Evolutionary conservation across 2,888 invertebrate species (phyloP), one percentile per base, ranked within the genome.

Genomic region (Charanyca ferruginea): DNA sequence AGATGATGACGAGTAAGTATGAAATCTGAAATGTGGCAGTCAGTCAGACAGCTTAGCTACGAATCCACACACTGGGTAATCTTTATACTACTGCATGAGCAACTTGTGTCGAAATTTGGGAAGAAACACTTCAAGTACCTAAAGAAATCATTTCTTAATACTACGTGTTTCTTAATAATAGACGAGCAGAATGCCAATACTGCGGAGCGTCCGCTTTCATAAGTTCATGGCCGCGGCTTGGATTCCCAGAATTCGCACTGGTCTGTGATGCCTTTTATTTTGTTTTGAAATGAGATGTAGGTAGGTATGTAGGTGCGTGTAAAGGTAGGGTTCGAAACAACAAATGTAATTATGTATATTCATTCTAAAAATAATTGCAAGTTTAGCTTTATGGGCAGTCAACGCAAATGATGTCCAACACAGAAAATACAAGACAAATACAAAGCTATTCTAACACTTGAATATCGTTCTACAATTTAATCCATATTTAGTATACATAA

Each of bases 181-280:
- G 44, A 57, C 57, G 52, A 22, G 8, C 38, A 11, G 9, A 60
- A 67, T 52, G 38, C 11, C 35, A 35, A 52, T 38, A 20, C 4
- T 20, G 54, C 6, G 9, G 11, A 53, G 44, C 22, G 16, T 45
- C 38, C 18, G 38, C 16, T 25, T 44, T 57, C 53, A 45, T 66
- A n/a, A 11, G 28, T 49, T 68, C 61, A 61, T 42, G 61, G 76
- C 48, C 22, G 18, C 8, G 32, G 38, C 8, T 35, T 44, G 11
- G 5, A 22, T 68, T 53, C 76, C 52, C 25, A 18, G 55, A 67
- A 74, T 45, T 66, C 13, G 22, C n/a, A 66, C 35, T 22, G 38
- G 38, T 38, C 38, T 38, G 35, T 41, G 18, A 25, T n/a, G 23
- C 18, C 13, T 55, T 71, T 54, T 59, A 45, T 55, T 71, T 67